These are phyloP conservation scores for Aphis craccivora DNA, from an alignment of 1,140 invertebrate genomes.

Conservation along the genomic window DNA sequence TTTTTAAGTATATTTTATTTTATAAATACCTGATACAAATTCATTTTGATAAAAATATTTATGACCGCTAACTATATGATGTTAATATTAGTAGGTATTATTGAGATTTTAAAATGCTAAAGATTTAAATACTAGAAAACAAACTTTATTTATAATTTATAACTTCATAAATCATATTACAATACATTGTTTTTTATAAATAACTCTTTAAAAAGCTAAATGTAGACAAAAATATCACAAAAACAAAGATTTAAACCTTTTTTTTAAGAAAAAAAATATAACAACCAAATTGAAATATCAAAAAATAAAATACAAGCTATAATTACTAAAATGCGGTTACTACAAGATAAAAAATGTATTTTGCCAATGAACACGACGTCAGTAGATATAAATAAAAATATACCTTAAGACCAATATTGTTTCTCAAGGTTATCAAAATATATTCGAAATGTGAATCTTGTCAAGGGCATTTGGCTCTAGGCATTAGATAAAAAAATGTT, in stretches of 20 bases:
- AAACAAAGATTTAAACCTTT: neutral
- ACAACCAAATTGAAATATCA: neutral
- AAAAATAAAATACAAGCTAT: neutral
- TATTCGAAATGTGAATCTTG: neutral
- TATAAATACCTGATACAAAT: too few relatives aligned
- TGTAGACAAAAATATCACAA: neutral
- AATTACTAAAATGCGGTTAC: neutral
- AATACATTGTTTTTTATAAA: too few relatives aligned
- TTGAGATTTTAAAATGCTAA: too few relatives aligned
- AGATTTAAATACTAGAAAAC: too few relatives aligned
- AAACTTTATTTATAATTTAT: too few relatives aligned
- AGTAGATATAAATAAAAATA: neutral
- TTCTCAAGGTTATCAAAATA: slow-evolving; percentile 4
- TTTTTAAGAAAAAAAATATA: neutral
- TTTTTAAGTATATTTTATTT: too few relatives aligned
- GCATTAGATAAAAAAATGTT: neutral
- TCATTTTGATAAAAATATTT: too few relatives aligned
- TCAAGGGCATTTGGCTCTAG: slow-evolving; percentile 10
- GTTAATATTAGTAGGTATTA: too few relatives aligned
- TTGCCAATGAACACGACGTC: neutral
- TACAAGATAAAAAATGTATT: neutral
- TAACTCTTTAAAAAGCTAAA: neutral
- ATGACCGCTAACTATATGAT: too few relatives aligned
- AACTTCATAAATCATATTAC: too few relatives aligned
- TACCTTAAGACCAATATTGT: neutral